phyloP scores from a whole-genome alignment of 2,797 vertebrate genomes.

The Diglossa cyanea region DNA sequence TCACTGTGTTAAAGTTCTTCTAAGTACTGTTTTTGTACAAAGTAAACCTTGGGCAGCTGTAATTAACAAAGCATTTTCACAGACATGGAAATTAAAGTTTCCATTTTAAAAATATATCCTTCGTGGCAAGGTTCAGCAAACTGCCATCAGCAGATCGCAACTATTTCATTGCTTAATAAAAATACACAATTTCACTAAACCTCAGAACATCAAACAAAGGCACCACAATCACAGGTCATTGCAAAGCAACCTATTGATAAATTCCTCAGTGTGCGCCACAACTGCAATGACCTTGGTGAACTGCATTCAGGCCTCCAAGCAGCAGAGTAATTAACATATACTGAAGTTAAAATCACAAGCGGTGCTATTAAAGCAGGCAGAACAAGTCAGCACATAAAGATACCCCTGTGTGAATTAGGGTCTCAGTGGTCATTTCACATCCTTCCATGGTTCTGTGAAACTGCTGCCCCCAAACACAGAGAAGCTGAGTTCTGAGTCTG shows the following conservation, averaged over 20 bases:
- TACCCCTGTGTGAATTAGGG: neutral
- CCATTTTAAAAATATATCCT: neutral
- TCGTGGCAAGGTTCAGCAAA: neutral
- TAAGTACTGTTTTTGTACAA: neutral
- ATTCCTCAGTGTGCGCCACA: neutral
- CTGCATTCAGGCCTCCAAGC: neutral
- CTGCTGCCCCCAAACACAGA: neutral
- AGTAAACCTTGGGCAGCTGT: neutral
- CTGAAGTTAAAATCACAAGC: neutral
- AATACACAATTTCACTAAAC: neutral
- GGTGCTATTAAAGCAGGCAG: neutral
- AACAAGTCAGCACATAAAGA: neutral
- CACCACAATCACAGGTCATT: neutral
- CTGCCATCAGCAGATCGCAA: neutral
- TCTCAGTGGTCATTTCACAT: neutral
- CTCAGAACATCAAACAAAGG: neutral
- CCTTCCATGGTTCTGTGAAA: neutral
- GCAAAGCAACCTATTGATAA: neutral
- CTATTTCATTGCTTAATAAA: neutral
- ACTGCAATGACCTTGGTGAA: neutral
- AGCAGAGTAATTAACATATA: neutral
- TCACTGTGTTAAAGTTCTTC: neutral
- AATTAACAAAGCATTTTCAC: neutral
- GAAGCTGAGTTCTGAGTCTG: neutral
- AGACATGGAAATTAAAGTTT: neutral